Base-by-base conservation (phyloP, 2,888 invertebrate species). In the Microctonus hyperodae region DNA sequence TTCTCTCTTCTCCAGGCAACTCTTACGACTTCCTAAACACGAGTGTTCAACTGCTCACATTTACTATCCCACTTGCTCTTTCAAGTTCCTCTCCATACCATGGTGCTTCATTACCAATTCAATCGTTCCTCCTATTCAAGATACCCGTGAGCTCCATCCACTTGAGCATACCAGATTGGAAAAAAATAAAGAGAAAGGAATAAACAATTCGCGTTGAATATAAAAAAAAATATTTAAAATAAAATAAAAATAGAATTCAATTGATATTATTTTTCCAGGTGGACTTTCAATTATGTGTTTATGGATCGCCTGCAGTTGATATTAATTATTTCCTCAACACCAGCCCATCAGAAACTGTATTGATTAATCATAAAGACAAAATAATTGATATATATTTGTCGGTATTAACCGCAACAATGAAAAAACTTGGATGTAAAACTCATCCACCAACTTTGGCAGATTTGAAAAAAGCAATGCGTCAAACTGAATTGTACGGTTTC, bases 311-410 rank as follows among this genome's bases (percentile, higher is more conserved):
- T 9, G 85, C 83, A 1, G 68, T 85, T 23, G 86, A 87, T 75
- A 71, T 86, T 16, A 84, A 79, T 59, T 86, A 86, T 70, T 86
- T 86, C 69, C 74, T 85, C 20, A 80, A 81, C n/a, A 85, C 85
- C 0, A 86, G 85, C 58, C 64, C 75, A 6, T 63, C 68, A 13
- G 70, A 72, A 20, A 74, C 78, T 0, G 72, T 79, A 4, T 64
- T 69, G 10, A 22, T 72, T 0, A 65, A 75, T 13, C 66, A 75
- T 25, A 73, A 23, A 9, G 73, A 77, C 0, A 1, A 20, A 0
- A 48, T 83, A 1, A 37, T 81, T 1, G 65, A 72, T 0, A 81
- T 79, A 35, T 83, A 83, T 66, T 50, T 69, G 5, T 20, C 53
- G 2, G 70, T 68, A 0, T 53, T 83, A 1, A 25, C 62, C 0